Base-by-base conservation (phyloP, 2,888 invertebrate species). In the Epirrita christyi region DNA sequence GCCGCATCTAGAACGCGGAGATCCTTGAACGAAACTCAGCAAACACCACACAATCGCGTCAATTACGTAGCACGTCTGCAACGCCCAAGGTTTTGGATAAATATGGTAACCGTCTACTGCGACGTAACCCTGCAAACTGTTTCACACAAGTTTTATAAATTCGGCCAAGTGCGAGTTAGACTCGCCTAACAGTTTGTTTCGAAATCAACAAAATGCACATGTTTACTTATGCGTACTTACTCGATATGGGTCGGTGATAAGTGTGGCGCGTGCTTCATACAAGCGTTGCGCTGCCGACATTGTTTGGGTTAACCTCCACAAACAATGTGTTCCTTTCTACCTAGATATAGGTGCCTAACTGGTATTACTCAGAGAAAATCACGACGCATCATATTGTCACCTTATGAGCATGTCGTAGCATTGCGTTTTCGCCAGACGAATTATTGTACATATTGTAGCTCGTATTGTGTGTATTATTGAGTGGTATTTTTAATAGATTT, bases 201-300 rank as follows among this genome's bases (percentile, higher is more conserved):
- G 21, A 21, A 21, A 21, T 21, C 4, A 21, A 21, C 2, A 21
- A 4, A 21, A 21, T 2, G 21, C 2, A 21, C 4, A 21, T 21
- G 2, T 21, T 21, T 21, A 21, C n/a, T 80, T 80, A 80, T 80
- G 75, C 75, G 72, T 70, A 61, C n/a, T n/a, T n/a, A n/a, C 66
- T 64, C 69, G 62, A 82, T 80, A 78, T 80, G 73, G 81, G 80
- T 82, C 80, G 63, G 52, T 68, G 80, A 80, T 82, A 80, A 79
- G 74, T 73, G 71, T 72, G 71, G 73, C 71, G 68, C 68, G 70
- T 63, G 59, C 63, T 55, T 68, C 64, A 61, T 57, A 68, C 62
- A 56, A 62, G 61, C 56, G 51, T 52, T 66, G 61, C 52, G 57
- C 58, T 59, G 58, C 61, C 56, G 60, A 52, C 60, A 66, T 58